Base-by-base conservation (phyloP, 1,140 invertebrate species). In the Drosophila pectinifera region DNA sequence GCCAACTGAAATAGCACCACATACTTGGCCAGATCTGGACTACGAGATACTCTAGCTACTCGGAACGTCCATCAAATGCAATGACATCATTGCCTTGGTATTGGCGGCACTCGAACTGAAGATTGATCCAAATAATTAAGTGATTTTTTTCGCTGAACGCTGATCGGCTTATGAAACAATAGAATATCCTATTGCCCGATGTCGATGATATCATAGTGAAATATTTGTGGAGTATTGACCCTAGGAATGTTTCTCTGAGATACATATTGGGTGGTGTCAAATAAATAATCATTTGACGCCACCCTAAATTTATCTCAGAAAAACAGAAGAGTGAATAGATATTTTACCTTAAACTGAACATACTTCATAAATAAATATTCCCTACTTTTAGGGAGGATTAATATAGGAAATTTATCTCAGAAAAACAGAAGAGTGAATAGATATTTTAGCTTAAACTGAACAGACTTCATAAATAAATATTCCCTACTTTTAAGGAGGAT, bases 111-210 rank as follows among this genome's bases (percentile, higher is more conserved):
- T 70, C 51, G 38, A 70, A 48, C 49, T 70, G 31, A 56, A 70
- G 68, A 70, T 70, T 70, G 64, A 70, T 70, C 68, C 68, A 70
- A 70, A 70, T 70, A 70, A 70, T 70, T 70, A 70, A 48, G 49
- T 57, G 68, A 70, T 70, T 70, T 70, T 70, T 59, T 48, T 42
- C 64, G 26, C 20, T 41, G 63, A 65, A 42, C 34, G n/a, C 64
- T 57, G 68, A 70, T 70, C 68, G 68, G 68, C 68, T 70, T 70
- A 70, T 45, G 22, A 69, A 46, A 70, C 34, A 69, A 31, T 26
- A n/a, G 34, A 70, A 48, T 70, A 70, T 70, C 67, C 63, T 67
- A 67, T 68, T 54, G 49, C 62, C 31, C 18, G 16, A 49, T 46
- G 5, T 34, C 24, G 48, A 69, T 70, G 67, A 70, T 53, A 70